These are phyloP conservation scores for Thamnophis sirtalis DNA, from an alignment of 2,113 vertebrate genomes.

Conservation along the genomic window DNA sequence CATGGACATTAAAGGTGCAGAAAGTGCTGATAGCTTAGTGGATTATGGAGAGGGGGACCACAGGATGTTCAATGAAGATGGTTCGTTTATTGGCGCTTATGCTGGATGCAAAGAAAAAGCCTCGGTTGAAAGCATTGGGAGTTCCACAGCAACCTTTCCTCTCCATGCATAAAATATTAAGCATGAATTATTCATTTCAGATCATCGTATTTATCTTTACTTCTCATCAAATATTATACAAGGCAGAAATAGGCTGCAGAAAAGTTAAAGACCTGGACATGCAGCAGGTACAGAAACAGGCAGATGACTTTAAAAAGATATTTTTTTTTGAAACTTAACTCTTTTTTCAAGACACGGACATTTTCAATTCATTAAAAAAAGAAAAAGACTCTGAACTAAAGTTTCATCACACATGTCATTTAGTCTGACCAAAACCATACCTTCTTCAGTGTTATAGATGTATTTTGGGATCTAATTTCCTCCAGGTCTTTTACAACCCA, in stretches of 20 bases:
- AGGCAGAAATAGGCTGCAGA: conserved; percentile 37
- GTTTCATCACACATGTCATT: conserved; percentile 4
- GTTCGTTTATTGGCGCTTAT: conserved; percentile 96
- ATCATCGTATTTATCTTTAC: conserved; percentile 48
- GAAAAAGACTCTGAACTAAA: conserved; percentile 28
- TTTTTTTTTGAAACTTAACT: conserved; percentile 16
- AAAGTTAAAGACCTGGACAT: conserved; percentile 31
- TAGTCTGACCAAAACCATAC: conserved; percentile 25
- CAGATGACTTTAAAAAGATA: conserved; percentile 58
- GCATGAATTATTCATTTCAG: conserved; percentile 16
- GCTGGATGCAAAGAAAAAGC: conserved; percentile 83
- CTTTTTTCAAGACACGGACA: conserved; percentile 17
- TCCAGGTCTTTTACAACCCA: conserved; percentile 40
- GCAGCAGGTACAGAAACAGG: conserved; percentile 40
- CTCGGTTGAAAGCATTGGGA: conserved; percentile 84
- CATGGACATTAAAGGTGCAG: conserved; percentile 81
- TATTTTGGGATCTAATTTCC: conserved; percentile 18
- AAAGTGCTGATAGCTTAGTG: conserved; percentile 92
- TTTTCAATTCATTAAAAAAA: conserved; percentile 42
- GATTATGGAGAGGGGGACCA: conserved; percentile 92
- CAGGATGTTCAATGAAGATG: conserved; percentile 92
- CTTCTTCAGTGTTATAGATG: conserved; percentile 19
- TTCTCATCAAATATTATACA: conserved; percentile 22
- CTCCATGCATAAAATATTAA: conserved; percentile 60
- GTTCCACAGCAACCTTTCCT: conserved; percentile 71